phyloP scores from a whole-genome alignment of 2,113 vertebrate species.

The Microtus richardsoni region DNA sequence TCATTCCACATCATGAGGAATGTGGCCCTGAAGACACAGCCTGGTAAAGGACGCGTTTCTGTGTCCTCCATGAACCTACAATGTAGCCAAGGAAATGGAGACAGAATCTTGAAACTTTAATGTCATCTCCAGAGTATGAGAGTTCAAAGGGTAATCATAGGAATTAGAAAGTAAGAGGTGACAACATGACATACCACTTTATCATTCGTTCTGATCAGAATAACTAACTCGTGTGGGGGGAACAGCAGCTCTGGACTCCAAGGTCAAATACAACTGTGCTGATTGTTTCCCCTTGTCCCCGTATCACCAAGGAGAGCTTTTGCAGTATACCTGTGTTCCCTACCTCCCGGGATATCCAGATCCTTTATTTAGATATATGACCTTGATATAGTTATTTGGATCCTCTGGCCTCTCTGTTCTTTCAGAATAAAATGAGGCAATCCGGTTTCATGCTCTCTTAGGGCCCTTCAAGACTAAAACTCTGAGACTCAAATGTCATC shows the following conservation, averaged over 20 bases:
- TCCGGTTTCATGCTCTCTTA: slow-evolving; percentile 63
- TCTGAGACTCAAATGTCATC: slow-evolving; percentile 73
- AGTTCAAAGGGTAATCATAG: neutral
- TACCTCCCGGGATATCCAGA: neutral
- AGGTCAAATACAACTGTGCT: neutral
- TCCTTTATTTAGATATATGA: slow-evolving; percentile 61
- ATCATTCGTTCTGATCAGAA: neutral
- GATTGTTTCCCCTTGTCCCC: neutral
- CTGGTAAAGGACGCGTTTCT: neutral
- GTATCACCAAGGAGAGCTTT: neutral
- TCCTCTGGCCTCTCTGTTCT: slow-evolving; percentile 48
- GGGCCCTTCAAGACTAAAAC: slow-evolving; percentile 46
- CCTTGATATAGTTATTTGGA: slow-evolving; percentile 62
- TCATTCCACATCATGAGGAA: neutral
- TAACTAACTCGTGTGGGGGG: neutral
- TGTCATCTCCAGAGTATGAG: neutral
- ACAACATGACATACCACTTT: neutral
- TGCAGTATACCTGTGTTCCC: neutral
- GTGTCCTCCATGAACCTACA: neutral
- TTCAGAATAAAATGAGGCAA: slow-evolving; percentile 61
- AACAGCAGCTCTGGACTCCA: neutral
- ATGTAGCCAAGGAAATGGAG: neutral
- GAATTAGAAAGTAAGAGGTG: slow-evolving; percentile 18
- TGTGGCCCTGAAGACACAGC: neutral
- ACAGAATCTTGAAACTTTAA: neutral